Evolutionary conservation across 2,113 vertebrate genomes (phyloP), one percentile per base, ranked within the genome.

Genomic region (Otus sunia): DNA sequence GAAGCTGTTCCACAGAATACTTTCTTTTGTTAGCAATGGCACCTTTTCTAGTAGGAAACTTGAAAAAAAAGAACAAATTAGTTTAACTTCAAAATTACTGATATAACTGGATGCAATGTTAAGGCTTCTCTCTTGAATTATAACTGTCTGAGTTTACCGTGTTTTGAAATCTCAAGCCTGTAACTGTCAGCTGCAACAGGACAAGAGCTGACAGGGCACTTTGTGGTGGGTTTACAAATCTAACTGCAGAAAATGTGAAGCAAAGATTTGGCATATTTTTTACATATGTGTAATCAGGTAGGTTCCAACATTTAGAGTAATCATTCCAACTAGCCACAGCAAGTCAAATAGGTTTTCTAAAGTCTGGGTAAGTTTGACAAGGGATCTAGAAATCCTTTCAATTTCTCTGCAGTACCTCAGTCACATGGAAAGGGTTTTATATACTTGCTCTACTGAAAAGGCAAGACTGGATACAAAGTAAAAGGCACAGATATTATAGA

Each of bases 381-480:
- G 53, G 20, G 30, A 53, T 78, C 88, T 50, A 67, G 59, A 72
- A 94, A 82, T 79, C 66, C 47, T 78, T 26, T 37, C 34, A 73
- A 19, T 63, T 75, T 93, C 95, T 90, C 77, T 95, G 81, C 62
- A 45, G 85, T 76, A 79, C 58, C 49, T 88, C 39, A 23, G 74
- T 53, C 17, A 14, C 0, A 0, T 53, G 22, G 69, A 69, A 74
- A 88, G 71, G 25, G 6, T 59, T 93, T 87, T 52, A 68, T n/a
- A 80, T 47, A 67, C 19, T 49, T 93, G 12, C 21, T 81, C 56
- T 92, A 5, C 32, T 84, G 80, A 93, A 95, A 97, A 88, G 64
- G 76, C 59, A 97, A 92, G 69, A 58, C 45, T 85, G 68, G 84
- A 95, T 88, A 96, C 64, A 95, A 93, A 90, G 41, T 68, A 79